A percentile compares a stretch with the other conserved stretches of the same genome.
These are phyloP conservation scores for Notodonta dromedarius DNA, from an alignment of 2,888 invertebrate genomes.

Conservation along the genomic window DNA sequence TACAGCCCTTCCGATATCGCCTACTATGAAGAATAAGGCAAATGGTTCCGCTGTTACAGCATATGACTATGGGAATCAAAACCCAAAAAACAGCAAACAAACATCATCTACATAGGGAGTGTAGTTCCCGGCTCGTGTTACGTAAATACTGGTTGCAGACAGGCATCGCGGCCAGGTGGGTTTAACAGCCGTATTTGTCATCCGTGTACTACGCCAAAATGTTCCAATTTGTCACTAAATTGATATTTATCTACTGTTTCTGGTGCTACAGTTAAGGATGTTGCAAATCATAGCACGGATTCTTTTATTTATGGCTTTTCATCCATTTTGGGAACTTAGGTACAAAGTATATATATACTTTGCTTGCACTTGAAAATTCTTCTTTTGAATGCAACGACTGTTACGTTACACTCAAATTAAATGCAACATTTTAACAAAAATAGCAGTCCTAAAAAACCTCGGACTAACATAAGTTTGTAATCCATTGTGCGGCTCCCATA, in stretches of 20 bases:
- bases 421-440: too few relatives aligned
- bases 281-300: background rate
- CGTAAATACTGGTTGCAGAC: slow-evolving; percentile 60
- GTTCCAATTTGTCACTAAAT: slow-evolving; percentile 69
- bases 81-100: background rate
- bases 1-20: too few relatives aligned
- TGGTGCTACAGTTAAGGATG: slow-evolving; percentile 7
- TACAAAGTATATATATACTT: too few relatives aligned
- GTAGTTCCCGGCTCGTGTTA: slow-evolving; percentile 46
- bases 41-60: too few relatives aligned
- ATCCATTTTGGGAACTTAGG: background rate
- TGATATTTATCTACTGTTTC: slow-evolving; percentile 62
- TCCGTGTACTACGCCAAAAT: slow-evolving; percentile 64
- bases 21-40: too few relatives aligned
- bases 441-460: too few relatives aligned
- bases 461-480: too few relatives aligned
- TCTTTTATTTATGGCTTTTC: background rate
- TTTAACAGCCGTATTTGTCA: slow-evolving; percentile 77
- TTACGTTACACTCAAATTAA: too few relatives aligned
- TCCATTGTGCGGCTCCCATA: too few relatives aligned
- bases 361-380: too few relatives aligned
- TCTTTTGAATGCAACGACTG: too few relatives aligned
- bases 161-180: slow-evolving; percentile 69
- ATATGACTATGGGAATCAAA: background rate
- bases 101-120: slow-evolving; percentile 28